Evolutionary conservation across 1,140 invertebrate species (phyloP).

Genomic region (Papilio helenus): DNA sequence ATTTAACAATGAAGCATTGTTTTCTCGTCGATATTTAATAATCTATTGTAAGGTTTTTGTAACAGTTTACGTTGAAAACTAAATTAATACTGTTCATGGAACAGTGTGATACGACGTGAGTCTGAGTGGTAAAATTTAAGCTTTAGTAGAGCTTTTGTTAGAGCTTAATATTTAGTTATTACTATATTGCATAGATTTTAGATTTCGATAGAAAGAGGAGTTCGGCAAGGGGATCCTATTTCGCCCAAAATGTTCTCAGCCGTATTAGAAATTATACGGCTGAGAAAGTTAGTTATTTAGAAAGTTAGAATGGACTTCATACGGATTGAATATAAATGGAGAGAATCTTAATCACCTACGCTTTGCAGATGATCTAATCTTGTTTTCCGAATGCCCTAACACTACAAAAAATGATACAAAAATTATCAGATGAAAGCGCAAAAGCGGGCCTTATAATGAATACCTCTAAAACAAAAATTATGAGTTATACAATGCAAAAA

Average conservation of each 20-base stretch:
- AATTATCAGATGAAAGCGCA: neutral
- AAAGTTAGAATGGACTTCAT: neutral
- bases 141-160: neutral
- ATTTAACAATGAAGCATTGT: neutral
- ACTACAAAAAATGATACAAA: neutral
- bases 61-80: neutral
- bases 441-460: neutral
- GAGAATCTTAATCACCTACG: neutral
- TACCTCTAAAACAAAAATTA: neutral
- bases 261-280: neutral
- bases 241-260: conserved; percentile 43
- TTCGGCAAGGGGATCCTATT: conserved; percentile 46
- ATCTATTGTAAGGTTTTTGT: neutral
- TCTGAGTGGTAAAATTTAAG: neutral
- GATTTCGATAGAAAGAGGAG: conserved; percentile 43
- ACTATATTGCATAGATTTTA: neutral
- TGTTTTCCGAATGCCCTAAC: conserved; percentile 2
- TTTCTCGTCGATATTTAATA: neutral
- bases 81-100: neutral
- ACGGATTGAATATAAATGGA: neutral
- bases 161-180: neutral
- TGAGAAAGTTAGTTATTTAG: too few relatives aligned
- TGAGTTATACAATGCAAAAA: neutral
- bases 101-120: neutral
- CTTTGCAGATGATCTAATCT: neutral